Evolutionary conservation across 2,888 invertebrate species (phyloP), one percentile per base, ranked within the genome.

Genomic region (Eledona agricola): DNA sequence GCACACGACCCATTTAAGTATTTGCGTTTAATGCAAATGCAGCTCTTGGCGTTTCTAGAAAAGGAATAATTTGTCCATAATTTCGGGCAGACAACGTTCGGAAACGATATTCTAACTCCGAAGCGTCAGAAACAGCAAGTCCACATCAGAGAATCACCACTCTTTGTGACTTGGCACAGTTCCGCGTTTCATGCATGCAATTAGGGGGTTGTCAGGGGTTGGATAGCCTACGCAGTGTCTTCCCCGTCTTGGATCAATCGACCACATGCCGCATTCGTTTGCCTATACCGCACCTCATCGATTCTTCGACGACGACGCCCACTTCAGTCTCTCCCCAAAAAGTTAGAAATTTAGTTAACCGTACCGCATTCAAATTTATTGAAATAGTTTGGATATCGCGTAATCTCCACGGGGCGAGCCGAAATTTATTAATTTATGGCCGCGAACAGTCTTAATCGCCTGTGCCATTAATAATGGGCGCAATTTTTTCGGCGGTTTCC

Each of bases 281-380:
- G 34, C 46, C 35, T 46, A n/a, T n/a, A 46, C 46, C 34, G 46
- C 46, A 46, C 46, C 46, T 46, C 46, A 42, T 42, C 42, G 46
- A 46, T 46, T 46, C 46, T 34, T 46, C 13, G 46, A 32, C 32
- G 43, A 43, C 32, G 43, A 35, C 34, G 46, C 34, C 46, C 35
- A 23, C 32, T 35, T 35, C 46, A 17, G 34, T 46, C 35, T 34
- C 5, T 7, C 10, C 15, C 16, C 10, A 46, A 43, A 40, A 40
- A 40, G 28, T 28, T 40, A 26, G 26, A 40, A 40, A 40, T 40
- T 40, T 17, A 40, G 40, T 40, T 26, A 40, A 26, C 28, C 28
- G 40, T 17, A 40, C 26, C 28, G 26, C 40, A 40, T 40, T 40
- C 40, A 16, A 28, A 40, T 40, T 40, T 40, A 40, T 40, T 40